These are phyloP conservation scores for Meandrina meandrites DNA, from an alignment of 92 coral and sea anemone genomes.

Conservation along the genomic window DNA sequence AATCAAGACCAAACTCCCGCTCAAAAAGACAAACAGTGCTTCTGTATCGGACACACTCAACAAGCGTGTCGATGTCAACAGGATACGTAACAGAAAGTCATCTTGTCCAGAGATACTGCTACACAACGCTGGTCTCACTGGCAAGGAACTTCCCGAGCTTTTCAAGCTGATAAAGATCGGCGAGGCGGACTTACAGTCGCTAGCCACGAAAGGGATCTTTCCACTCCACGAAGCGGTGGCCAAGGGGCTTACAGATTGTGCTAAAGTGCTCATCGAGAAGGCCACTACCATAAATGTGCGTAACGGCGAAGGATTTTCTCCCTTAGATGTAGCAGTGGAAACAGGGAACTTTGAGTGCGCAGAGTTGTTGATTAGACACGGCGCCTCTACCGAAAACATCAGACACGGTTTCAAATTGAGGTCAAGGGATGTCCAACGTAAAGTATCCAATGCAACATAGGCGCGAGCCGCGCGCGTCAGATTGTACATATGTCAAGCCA, in stretches of 20 bases:
- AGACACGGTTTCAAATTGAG: slow-evolving; percentile 60
- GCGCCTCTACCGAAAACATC: slow-evolving; percentile 75
- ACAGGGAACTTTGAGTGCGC: slow-evolving; percentile 86
- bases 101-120: slow-evolving; percentile 81
- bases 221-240: slow-evolving; percentile 77
- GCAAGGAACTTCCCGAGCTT: slow-evolving; percentile 67
- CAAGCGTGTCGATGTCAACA: slow-evolving; percentile 38
- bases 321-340: slow-evolving; percentile 70
- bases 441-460: slow-evolving; percentile 17
- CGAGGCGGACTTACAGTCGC: slow-evolving; percentile 65
- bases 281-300: slow-evolving; percentile 62
- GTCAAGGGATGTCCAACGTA: slow-evolving; percentile 37
- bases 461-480: background rate
- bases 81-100: slow-evolving; percentile 54
- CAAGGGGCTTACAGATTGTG: slow-evolving; percentile 62
- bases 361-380: slow-evolving; percentile 74
- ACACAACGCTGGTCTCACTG: slow-evolving; percentile 56
- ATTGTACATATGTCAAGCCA: background rate
- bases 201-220: slow-evolving; percentile 67
- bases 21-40: slow-evolving; percentile 9
- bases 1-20: slow-evolving; percentile 19
- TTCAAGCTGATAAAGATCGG: slow-evolving; percentile 76
- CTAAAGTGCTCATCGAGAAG: slow-evolving; percentile 53
- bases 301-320: slow-evolving; percentile 65
- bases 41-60: slow-evolving; percentile 31